Evolutionary conservation across 2,113 vertebrate species (phyloP).

Genomic region (Neogale vison): DNA sequence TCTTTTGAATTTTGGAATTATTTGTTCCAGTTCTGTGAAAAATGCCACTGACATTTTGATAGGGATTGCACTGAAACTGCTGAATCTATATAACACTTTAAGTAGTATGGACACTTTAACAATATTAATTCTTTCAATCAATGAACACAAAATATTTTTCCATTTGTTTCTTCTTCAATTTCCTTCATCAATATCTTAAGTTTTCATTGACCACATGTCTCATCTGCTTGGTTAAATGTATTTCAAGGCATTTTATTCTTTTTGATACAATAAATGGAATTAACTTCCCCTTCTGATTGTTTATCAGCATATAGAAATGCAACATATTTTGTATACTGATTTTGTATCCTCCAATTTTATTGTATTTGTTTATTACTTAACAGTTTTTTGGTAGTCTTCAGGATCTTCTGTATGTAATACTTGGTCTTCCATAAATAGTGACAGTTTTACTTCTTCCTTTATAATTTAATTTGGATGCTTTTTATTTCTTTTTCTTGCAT

Average conservation of each 20-base stretch:
- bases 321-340: neutral
- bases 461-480: neutral
- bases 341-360: neutral
- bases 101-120: neutral
- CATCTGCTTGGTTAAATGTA: neutral
- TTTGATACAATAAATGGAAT: neutral
- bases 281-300: neutral
- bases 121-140: neutral
- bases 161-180: neutral
- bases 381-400: neutral
- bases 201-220: neutral
- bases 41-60: neutral
- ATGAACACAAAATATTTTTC: neutral
- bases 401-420: neutral
- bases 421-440: neutral
- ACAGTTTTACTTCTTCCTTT: neutral
- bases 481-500: neutral
- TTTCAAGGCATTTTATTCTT: neutral
- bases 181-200: neutral
- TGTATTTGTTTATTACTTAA: neutral
- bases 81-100: neutral
- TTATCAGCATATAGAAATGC: neutral
- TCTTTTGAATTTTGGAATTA: neutral
- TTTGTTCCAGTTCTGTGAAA: neutral
- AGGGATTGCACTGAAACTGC: neutral